Evolutionary conservation across 1,140 invertebrate genomes (phyloP).

Genomic region (Bombus polaris): DNA sequence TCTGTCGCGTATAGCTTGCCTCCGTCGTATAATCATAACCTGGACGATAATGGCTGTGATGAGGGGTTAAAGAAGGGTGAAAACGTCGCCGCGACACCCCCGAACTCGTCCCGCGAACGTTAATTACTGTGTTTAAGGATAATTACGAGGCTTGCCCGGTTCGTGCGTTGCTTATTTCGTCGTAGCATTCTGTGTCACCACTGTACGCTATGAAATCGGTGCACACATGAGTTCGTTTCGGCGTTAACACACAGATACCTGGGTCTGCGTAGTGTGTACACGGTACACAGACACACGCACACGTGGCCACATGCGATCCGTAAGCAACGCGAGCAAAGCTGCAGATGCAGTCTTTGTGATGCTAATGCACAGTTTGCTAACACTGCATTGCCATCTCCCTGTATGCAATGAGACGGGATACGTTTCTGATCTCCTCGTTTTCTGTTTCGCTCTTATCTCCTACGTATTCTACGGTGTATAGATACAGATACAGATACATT

Average conservation of each 20-base stretch:
- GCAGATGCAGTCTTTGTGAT: constrained; percentile 74
- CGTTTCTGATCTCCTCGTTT: constrained; percentile 47
- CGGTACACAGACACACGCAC: constrained; percentile 36
- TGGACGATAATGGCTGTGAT: constrained; percentile 67
- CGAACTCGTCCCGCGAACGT: constrained; percentile 66
- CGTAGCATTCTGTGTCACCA: constrained; percentile 53
- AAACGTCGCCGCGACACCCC: constrained; percentile 72
- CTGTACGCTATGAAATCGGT: constrained; percentile 17
- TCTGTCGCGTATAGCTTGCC: background rate
- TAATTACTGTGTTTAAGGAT: constrained; percentile 78
- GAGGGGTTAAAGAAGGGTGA: constrained; percentile 65
- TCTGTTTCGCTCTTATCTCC: constrained; percentile 8
- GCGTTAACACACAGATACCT: constrained; percentile 19
- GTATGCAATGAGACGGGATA: constrained; percentile 37
- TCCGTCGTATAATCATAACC: constrained; percentile 61
- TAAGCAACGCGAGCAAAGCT: constrained; percentile 58
- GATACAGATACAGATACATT: background rate
- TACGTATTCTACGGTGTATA: background rate
- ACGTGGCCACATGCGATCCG: constrained; percentile 33
- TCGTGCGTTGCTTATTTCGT: constrained; percentile 65
- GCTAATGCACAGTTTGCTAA: constrained; percentile 70
- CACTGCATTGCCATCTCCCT: constrained; percentile 35
- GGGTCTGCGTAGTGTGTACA: constrained; percentile 16
- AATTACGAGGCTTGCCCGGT: constrained; percentile 65
- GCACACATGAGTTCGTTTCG: background rate